Evolutionary conservation across 1,140 invertebrate species (phyloP).

Genomic region (Frieseomelitta varia): DNA sequence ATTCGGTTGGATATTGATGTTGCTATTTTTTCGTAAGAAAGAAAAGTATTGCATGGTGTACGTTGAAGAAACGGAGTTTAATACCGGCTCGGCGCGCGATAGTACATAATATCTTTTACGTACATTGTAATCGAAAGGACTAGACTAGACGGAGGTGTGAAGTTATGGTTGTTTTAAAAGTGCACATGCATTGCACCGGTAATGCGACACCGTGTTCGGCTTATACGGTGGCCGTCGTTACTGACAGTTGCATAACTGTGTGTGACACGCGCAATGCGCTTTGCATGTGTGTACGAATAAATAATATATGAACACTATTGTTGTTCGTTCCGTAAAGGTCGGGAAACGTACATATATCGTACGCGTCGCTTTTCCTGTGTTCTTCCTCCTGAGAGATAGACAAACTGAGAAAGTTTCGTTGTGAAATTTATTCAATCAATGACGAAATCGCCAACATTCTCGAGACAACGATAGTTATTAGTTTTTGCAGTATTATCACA

Average conservation of each 20-base stretch:
- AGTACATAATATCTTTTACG: constrained; percentile 14
- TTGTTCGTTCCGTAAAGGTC: constrained; percentile 7
- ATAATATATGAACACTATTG: constrained; percentile 40
- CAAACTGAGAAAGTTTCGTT: neutral
- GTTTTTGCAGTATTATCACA: too few species aligned
- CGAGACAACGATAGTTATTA: too few species aligned
- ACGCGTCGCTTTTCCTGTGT: neutral
- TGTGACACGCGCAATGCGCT: constrained; percentile 42
- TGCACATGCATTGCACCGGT: constrained; percentile 55
- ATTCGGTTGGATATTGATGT: neutral
- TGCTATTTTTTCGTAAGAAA: neutral
- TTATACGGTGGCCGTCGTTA: constrained; percentile 35
- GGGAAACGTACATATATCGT: neutral
- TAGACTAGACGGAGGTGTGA: constrained; percentile 23
- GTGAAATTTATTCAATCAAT: neutral
- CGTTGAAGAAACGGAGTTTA: neutral
- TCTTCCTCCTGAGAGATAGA: neutral
- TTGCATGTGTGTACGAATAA: constrained; percentile 45
- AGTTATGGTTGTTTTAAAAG: constrained; percentile 54
- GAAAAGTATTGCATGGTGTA: neutral
- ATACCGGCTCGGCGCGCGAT: neutral
- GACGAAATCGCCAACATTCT: too few species aligned
- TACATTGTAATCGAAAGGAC: constrained; percentile 29
- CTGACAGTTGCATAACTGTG: constrained; percentile 65
- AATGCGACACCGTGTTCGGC: constrained; percentile 68